A percentile compares a stretch with the other conserved stretches of the same genome.
phyloP scores from a whole-genome alignment of 2,797 vertebrate species.

The Pristis pectinata region DNA sequence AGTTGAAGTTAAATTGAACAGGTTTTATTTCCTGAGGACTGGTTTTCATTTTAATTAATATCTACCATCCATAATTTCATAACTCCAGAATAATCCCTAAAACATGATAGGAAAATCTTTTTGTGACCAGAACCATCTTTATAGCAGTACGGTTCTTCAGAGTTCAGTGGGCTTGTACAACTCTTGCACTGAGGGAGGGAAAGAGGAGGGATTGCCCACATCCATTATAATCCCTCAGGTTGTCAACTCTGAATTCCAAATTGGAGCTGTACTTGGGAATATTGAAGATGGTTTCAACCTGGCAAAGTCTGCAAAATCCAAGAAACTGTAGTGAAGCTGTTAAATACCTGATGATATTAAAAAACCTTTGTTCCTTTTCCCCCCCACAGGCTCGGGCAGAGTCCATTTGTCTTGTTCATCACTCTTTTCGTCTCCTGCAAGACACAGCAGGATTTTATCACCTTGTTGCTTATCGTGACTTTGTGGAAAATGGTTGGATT shows the following conservation, averaged over 20 bases:
- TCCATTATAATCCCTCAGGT: background rate
- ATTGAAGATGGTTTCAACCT: background rate
- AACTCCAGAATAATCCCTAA: no score
- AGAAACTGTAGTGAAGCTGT: background rate
- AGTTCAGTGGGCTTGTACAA: no score
- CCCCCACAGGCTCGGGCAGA: slow-evolving; percentile 54
- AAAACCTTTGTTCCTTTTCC: slow-evolving; percentile 24
- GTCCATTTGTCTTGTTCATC: slow-evolving; percentile 55
- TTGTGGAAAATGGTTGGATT: slow-evolving; percentile 71
- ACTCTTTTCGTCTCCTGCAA: slow-evolving; percentile 41
- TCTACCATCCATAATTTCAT: no score
- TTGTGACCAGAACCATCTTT: no score
- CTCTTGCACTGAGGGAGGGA: no score
- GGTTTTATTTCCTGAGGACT: no score
- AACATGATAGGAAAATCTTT: background rate
- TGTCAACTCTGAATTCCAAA: background rate
- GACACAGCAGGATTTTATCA: slow-evolving; percentile 1
- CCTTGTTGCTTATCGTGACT: slow-evolving; percentile 38
- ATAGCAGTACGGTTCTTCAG: no score
- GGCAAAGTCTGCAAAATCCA: background rate
- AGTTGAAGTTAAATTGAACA: no score
- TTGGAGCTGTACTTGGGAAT: background rate
- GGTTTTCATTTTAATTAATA: no score
- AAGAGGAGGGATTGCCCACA: background rate
- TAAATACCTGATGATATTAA: no score